Evolutionary conservation across 2,888 invertebrate species (phyloP).

Genomic region (Archips crataeganus): DNA sequence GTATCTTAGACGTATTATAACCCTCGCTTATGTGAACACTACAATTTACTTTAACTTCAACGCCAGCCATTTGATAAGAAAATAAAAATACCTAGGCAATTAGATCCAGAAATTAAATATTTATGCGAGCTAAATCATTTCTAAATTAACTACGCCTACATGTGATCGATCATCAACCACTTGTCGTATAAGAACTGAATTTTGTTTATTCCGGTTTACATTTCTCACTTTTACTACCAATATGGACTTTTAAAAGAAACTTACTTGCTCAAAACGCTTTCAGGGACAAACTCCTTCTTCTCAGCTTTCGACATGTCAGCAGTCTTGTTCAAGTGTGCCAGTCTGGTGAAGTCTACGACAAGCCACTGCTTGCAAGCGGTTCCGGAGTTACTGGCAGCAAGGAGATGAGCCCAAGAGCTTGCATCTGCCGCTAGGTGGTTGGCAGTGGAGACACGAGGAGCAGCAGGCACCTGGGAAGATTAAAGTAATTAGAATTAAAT

Average conservation of each 20-base stretch:
- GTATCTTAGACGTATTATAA: neutral
- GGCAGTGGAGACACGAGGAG: constrained; percentile 92
- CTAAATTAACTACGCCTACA: neutral
- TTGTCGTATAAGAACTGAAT: too few relatives aligned
- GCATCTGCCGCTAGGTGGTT: constrained; percentile 92
- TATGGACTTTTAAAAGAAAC: constrained; percentile 44
- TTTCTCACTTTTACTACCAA: neutral
- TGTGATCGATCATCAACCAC: neutral
- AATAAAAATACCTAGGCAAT: too few relatives aligned
- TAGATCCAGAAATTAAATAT: neutral
- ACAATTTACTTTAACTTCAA: too few relatives aligned
- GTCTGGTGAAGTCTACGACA: constrained; percentile 89
- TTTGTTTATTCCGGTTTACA: too few relatives aligned
- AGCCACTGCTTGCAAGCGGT: constrained; percentile 96
- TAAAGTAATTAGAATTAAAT: neutral
- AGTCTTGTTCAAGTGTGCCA: constrained; percentile 63
- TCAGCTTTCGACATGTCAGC: constrained; percentile 43
- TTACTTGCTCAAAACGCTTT: constrained; percentile 70
- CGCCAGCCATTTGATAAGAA: too few relatives aligned
- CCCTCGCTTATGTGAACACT: neutral
- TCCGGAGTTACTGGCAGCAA: constrained; percentile 90
- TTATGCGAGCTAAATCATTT: neutral
- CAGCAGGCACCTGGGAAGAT: constrained; percentile 86
- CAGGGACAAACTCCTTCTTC: constrained; percentile 63
- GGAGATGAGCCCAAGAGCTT: constrained; percentile 89